phyloP scores from a whole-genome alignment of 1,140 invertebrate species.

The Anastatus disparis region DNA sequence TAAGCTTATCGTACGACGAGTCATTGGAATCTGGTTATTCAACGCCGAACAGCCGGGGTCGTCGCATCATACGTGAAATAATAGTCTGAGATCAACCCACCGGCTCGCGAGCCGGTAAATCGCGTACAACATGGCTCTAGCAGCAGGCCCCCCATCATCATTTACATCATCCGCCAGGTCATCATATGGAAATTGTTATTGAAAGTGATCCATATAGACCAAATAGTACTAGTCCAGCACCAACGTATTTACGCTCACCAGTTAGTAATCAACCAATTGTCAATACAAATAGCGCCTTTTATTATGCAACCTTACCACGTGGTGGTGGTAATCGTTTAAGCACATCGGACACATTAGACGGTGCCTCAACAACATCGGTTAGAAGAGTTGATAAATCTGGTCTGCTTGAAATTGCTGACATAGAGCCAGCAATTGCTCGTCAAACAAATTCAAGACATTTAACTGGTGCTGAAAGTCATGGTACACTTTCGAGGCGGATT shows the following conservation, averaged over 20 bases:
- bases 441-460: slow-evolving; percentile 27
- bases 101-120: slow-evolving; percentile 64
- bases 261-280: slow-evolving; percentile 41
- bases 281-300: slow-evolving; percentile 35
- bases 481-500: slow-evolving; percentile 47
- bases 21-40: slow-evolving; percentile 92
- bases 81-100: slow-evolving; percentile 81
- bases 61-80: slow-evolving; percentile 91
- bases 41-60: slow-evolving; percentile 88
- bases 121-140: slow-evolving; percentile 65
- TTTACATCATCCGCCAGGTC: slow-evolving; percentile 43
- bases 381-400: slow-evolving; percentile 60
- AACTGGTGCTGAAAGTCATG: slow-evolving; percentile 34
- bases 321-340: slow-evolving; percentile 14
- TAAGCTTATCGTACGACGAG: slow-evolving; percentile 90
- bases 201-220: slow-evolving; percentile 49
- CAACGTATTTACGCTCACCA: slow-evolving; percentile 21
- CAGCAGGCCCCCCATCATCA: slow-evolving; percentile 59
- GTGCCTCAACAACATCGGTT: slow-evolving; percentile 45
- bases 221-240: slow-evolving; percentile 42
- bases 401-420: slow-evolving; percentile 52
- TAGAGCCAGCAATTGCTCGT: slow-evolving; percentile 44
- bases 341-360: slow-evolving; percentile 38
- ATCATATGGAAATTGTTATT: slow-evolving; percentile 64
- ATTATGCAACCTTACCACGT: slow-evolving; percentile 38